Evolutionary conservation across 2,113 vertebrate genomes (phyloP), one percentile per base, ranked within the genome.

Genomic region (Gadus macrocephalus): DNA sequence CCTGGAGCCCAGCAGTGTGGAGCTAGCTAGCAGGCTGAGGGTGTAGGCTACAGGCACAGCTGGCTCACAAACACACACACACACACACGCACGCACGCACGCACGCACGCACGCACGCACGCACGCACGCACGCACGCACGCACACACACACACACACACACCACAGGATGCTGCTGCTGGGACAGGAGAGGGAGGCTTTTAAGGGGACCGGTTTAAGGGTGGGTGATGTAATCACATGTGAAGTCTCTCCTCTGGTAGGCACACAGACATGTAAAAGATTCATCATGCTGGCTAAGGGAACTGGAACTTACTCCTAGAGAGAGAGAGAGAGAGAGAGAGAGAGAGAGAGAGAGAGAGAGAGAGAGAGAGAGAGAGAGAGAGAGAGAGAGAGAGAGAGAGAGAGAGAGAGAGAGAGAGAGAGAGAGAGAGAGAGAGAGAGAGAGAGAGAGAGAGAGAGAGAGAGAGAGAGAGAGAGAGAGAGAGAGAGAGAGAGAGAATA

Each of bases 201-300:
- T 84, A 77, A 78, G 64, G 70, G 76, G 68, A 60, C 65, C 55
- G 72, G 76, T 22, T 66, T 73, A 70, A 76, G 62, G 66, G 78
- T 67, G 73, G 67, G 79, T 90, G 90, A 92, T 89, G 86, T 89
- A 91, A 92, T 87, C 70, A 83, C 71, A 92, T 83, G 88, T 88
- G 90, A 92, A 88, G 80, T 85, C 84, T 88, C 83, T 49, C 81
- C 84, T 78, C 75, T 74, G 74, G 73, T 86, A 75, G 72, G 72
- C 67, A 68, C 53, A 64, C 68, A 62, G 64, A 83, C 17, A 56
- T 65, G 74, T 92, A 79, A 92, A 92, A 92, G 80, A 92, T 92
- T 90, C 75, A 92, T 89, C 74, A 88, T 65, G 72, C 64, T 84
- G 42, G 70, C 62, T 79, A 79, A 78, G 70, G 76, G 65, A 73